Evolutionary conservation across 2,888 invertebrate species (phyloP), one percentile per base, ranked within the genome.

Genomic region (Glomeris marginata): DNA sequence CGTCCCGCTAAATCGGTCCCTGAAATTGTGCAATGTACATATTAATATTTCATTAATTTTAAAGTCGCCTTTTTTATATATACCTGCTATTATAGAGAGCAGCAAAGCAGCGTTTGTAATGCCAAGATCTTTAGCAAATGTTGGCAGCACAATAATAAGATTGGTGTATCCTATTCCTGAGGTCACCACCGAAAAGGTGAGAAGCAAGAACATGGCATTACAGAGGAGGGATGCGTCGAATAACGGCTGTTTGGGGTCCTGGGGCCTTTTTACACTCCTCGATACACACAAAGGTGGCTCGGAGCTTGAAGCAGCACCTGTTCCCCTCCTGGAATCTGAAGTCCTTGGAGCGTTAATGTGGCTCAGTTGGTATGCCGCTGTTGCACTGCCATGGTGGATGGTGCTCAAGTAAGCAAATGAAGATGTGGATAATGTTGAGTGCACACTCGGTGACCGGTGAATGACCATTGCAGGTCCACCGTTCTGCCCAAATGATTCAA

Each of bases 151-250:
- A 45, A 87, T 85, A 1, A 85, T 79, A 58, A 87, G 85, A 62
- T 87, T 87, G 0, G 86, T 86, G 59, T 85, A 86, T 52, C 85
- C 83, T 45, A 87, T 83, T 1, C 86, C 87, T 55, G 81, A 84
- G 0, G 86, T 84, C 41, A 83, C 85, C 60, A 85, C 86, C 0
- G 85, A 86, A 60, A 86, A 78, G 18, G 87, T 64, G 52, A 87
- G 84, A 0, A 87, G 78, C 49, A 87, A 69, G 61, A 85, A 87
- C 45, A 84, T 74, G 0, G 85, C 84, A 62, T 87, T 84, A 63
- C 74, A 79, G 0, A 87, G 64, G 0, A 87, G 65, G 6, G 78
- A 72, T 0, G 81, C 60, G 61, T 86, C 85, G 59, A 86, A 83
- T 59, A 84, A 81, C 4, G 28, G 28, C 28, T 28, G 28, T 28